Conservation (phyloP, 2,113 vertebrate species). For the Brevimyrus niger region DNA sequence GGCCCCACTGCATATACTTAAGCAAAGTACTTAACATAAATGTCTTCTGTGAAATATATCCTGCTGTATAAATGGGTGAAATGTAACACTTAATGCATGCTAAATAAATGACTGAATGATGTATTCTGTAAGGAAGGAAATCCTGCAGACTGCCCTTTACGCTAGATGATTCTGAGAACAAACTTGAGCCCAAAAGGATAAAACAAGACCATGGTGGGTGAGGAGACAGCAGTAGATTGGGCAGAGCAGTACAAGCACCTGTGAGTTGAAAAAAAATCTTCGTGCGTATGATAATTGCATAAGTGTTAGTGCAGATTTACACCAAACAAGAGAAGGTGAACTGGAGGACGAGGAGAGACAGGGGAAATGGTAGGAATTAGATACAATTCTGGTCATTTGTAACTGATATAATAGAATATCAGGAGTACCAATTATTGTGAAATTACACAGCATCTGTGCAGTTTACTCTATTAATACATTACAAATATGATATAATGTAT, state of each 20-base stretch:
- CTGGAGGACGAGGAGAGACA: background rate
- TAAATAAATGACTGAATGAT: background rate
- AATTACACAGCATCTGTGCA: background rate
- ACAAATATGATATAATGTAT: background rate
- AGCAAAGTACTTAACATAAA: conserved; percentile 4
- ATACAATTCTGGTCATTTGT: background rate
- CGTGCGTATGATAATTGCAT: background rate
- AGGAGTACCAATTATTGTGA: background rate
- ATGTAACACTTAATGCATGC: conserved; percentile 1
- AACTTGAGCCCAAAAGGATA: background rate
- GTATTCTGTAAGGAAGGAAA: background rate
- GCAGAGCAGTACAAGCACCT: background rate
- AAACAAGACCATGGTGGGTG: background rate
- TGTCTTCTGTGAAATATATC: background rate
- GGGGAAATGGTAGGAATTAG: background rate
- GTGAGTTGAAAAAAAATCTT: background rate
- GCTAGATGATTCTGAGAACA: background rate
- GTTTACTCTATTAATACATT: background rate
- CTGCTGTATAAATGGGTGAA: conserved; percentile 3
- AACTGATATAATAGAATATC: background rate
- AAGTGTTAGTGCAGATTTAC: background rate
- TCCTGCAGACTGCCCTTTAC: background rate
- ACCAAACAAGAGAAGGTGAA: background rate
- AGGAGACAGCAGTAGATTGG: background rate
- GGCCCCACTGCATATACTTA: background rate